phyloP scores from a whole-genome alignment of 2,888 invertebrate genomes.

The Megastigmus dorsalis region DNA sequence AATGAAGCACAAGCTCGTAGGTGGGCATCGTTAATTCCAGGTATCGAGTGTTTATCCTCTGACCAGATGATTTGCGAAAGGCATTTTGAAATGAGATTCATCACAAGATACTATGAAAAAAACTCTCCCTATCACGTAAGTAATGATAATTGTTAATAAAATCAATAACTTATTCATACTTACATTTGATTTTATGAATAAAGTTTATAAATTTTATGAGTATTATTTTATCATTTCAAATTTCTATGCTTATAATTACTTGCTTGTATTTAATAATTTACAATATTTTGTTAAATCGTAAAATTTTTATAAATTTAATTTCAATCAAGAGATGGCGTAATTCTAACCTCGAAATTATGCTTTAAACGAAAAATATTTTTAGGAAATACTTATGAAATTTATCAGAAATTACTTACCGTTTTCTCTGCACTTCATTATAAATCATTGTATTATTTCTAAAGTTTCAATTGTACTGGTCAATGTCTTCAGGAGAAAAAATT shows the following conservation, averaged over 20 bases:
- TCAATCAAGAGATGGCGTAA: no score
- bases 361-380: no score
- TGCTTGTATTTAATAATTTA: neutral
- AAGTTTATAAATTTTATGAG: neutral
- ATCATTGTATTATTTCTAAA: no score
- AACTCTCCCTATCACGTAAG: conserved; percentile 5
- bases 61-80: conserved; percentile 21
- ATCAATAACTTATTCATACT: neutral
- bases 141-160: no score
- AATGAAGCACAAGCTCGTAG: conserved; percentile 15
- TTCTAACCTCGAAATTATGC: no score
- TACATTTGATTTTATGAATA: neutral
- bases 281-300: neutral
- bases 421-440: no score
- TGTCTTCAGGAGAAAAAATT: no score
- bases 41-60: neutral
- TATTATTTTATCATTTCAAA: no score
- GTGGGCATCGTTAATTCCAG: conserved; percentile 30
- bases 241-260: neutral
- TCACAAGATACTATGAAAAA: conserved; percentile 15
- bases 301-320: neutral
- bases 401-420: no score
- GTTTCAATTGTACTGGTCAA: no score
- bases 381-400: no score
- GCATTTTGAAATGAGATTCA: conserved; percentile 26